Conservation (phyloP, 1,140 invertebrate species). For the Drosophila lacteicornis region DNA sequence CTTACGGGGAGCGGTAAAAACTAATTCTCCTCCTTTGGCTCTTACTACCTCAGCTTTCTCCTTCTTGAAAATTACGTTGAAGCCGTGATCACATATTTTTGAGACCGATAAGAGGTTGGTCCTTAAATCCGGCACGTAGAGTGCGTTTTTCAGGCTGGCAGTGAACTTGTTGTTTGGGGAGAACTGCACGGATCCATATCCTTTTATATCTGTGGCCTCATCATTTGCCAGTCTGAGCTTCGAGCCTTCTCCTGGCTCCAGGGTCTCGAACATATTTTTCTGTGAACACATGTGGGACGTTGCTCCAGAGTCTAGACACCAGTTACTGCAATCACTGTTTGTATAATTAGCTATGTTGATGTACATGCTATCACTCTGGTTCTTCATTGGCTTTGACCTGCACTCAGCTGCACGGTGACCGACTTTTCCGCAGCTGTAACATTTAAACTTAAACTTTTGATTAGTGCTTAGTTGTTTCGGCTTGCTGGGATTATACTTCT, state of each 20-base stretch:
- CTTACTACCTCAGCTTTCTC: slow-evolving; percentile 8
- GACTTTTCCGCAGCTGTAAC: too few species aligned
- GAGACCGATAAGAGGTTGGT: slow-evolving; percentile 4
- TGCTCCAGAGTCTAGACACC: too few species aligned
- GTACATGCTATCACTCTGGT: too few species aligned
- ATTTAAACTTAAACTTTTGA: too few species aligned
- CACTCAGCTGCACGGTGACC: too few species aligned
- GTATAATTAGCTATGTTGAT: too few species aligned
- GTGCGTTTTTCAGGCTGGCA: slow-evolving; percentile 8
- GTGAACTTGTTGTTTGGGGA: slow-evolving; percentile 7
- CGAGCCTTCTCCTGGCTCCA: not conserved
- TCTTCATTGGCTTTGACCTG: too few species aligned
- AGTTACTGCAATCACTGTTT: too few species aligned
- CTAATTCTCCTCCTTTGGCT: slow-evolving; percentile 6
- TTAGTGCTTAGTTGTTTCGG: too few species aligned
- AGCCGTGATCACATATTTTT: slow-evolving; percentile 17
- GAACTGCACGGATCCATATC: not conserved
- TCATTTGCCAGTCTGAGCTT: slow-evolving; percentile 2
- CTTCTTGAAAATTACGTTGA: slow-evolving; percentile 7
- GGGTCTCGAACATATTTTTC: too few species aligned
- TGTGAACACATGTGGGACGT: too few species aligned
- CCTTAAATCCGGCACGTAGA: slow-evolving; percentile 2
- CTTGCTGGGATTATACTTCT: too few species aligned
- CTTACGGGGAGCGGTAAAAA: slow-evolving; percentile 6
- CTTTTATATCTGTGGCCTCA: slow-evolving; percentile 1